Conservation (phyloP, 2,888 invertebrate genomes). For the Zele albiditarsus region DNA sequence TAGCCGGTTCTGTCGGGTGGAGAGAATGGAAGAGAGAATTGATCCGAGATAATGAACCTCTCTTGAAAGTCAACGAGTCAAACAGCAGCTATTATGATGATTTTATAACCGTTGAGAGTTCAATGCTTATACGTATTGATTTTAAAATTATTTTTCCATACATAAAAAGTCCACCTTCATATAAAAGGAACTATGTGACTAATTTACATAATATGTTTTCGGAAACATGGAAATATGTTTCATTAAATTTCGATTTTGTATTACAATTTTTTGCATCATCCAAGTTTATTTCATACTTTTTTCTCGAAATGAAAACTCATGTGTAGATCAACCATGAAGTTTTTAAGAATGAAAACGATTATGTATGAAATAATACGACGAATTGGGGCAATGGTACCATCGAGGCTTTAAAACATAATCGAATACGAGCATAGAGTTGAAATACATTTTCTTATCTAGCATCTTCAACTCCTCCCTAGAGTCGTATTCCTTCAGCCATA, state of each 20-base stretch:
- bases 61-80: conserved; percentile 54
- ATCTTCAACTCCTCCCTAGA: conserved; percentile 56
- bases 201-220: no score
- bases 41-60: conserved; percentile 65
- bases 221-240: no score
- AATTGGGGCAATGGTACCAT: conserved; percentile 16
- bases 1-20: conserved; percentile 65
- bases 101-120: not conserved
- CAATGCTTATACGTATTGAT: not conserved
- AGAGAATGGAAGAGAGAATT: conserved; percentile 61
- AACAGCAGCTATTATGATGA: conserved; percentile 23
- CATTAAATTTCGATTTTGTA: no score
- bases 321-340: not conserved
- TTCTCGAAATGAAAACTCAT: not conserved
- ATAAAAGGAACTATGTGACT: no score
- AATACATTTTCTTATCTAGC: conserved; percentile 64
- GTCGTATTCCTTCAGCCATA: conserved; percentile 58
- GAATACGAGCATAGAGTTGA: conserved; percentile 54
- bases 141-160: no score
- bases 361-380: not conserved
- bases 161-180: no score
- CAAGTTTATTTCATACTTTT: no score
- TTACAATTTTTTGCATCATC: no score
- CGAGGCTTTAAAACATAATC: conserved; percentile 47
- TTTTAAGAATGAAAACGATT: not conserved